Conservation (phyloP, 1,140 invertebrate species). For the Drosophila kikkawai region DNA sequence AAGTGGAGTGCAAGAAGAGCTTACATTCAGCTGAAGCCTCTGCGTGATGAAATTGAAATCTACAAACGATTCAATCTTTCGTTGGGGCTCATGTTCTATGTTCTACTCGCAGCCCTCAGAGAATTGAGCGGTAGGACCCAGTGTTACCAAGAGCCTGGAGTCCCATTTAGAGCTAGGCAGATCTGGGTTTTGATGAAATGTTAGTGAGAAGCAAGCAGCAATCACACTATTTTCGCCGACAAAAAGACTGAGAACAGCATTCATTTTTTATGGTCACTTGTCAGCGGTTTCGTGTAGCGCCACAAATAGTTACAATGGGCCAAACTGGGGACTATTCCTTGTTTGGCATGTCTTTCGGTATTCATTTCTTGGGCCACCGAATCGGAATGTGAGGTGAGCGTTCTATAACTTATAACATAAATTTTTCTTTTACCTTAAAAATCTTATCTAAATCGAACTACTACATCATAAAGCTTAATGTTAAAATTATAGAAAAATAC, state of each 20-base stretch:
- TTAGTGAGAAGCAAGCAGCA: slow-evolving; percentile 3
- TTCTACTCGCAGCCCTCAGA: slow-evolving; percentile 35
- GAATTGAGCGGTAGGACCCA: slow-evolving; percentile 11
- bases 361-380: neutral
- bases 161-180: slow-evolving; percentile 50
- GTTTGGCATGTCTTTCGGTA: too few species aligned
- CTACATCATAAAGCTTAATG: too few species aligned
- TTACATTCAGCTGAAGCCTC: neutral
- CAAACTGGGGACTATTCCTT: neutral
- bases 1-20: slow-evolving; percentile 8
- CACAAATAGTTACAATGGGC: slow-evolving; percentile 48
- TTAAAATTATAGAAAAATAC: too few species aligned
- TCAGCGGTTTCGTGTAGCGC: slow-evolving; percentile 63
- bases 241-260: slow-evolving; percentile 46
- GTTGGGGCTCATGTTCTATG: slow-evolving; percentile 58
- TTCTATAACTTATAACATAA: too few species aligned
- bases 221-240: slow-evolving; percentile 18
- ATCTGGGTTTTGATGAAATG: slow-evolving; percentile 35
- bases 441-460: too few species aligned
- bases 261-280: slow-evolving; percentile 75
- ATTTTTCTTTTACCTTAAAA: too few species aligned
- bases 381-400: too few species aligned
- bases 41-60: slow-evolving; percentile 37
- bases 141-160: slow-evolving; percentile 10
- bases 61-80: slow-evolving; percentile 60